Evolutionary conservation across 2,113 vertebrate genomes (phyloP), one percentile per base, ranked within the genome.

Genomic region (Eleginops maclovinus): DNA sequence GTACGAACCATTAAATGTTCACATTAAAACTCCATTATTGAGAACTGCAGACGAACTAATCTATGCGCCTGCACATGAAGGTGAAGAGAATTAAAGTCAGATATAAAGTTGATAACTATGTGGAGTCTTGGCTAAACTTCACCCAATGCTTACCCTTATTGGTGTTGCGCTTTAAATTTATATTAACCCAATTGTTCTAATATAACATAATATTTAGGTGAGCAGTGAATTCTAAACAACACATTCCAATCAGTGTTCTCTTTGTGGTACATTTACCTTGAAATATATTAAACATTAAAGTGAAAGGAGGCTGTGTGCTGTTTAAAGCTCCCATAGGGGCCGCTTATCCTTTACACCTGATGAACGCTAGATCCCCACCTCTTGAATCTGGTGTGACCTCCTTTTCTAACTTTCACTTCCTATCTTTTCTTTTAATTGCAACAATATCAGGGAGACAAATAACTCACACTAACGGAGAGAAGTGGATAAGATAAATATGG

Each of bases 281-380:
- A 28, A 66, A 50, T 66, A 53, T 58, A 50, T 68, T 4, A 28
- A 28, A 59, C 44, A 21, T 59, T 50, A 26, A 51, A 67, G 54
- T 58, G 51, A 24, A 58, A 40, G 43, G 16, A 49, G 43, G 26
- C 19, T 46, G 40, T 13, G 40, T 22, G 72, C 41, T 75, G 50
- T 28, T 64, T 59, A 83, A 64, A 16, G 28, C 44, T 26, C 72
- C 67, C 55, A 56, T 9, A n/a, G 72, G 72, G 15, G 9, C 41
- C 21, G 41, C 61, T 66, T 75, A 61, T 59, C 63, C 63, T 51
- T 59, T 47, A 69, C 47, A 61, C 36, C 58, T 50, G 56, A 49
- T 14, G 12, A 41, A n/a, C 21, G 31, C 50, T 47, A 50, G 51
- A 47, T 71, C 15, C 50, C 13, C 31, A 28, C 54, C 78, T 43